A percentile compares a stretch with the other conserved stretches of the same genome.
Conservation (phyloP, 2,888 invertebrate genomes). For the Chrysomela aeneicollis region DNA sequence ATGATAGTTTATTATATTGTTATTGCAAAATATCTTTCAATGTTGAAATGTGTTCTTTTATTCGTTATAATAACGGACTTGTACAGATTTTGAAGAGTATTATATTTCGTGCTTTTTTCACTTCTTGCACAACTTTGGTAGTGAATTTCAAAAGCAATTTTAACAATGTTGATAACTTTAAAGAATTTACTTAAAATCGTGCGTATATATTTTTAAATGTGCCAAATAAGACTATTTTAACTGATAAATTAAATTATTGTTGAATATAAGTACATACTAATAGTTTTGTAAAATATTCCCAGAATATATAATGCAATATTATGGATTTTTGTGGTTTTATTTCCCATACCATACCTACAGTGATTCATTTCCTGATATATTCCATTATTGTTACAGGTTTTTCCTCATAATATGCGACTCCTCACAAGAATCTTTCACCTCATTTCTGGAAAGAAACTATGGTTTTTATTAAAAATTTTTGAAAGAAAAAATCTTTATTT, state of each 20-base stretch:
- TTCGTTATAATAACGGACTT: slow-evolving; percentile 34
- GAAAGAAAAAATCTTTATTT: too few relatives aligned
- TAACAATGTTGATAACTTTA: slow-evolving; percentile 11
- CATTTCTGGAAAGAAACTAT: too few relatives aligned
- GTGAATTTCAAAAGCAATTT: not conserved
- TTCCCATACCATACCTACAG: too few relatives aligned
- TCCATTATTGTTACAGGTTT: too few relatives aligned
- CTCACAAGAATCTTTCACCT: too few relatives aligned
- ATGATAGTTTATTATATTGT: slow-evolving; percentile 28
- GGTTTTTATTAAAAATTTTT: too few relatives aligned
- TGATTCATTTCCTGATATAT: too few relatives aligned
- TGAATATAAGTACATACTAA: slow-evolving; percentile 45
- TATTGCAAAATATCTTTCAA: slow-evolving; percentile 31
- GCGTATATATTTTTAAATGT: slow-evolving; percentile 26
- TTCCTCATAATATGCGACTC: too few relatives aligned
- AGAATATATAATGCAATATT: slow-evolving; percentile 26
- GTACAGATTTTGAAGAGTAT: slow-evolving; percentile 27
- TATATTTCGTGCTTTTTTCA: slow-evolving; percentile 20
- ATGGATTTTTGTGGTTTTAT: not conserved
- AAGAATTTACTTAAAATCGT: slow-evolving; percentile 28
- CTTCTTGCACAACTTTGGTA: slow-evolving; percentile 33
- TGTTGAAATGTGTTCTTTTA: slow-evolving; percentile 36
- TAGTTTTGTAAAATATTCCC: slow-evolving; percentile 47
- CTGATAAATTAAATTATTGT: slow-evolving; percentile 49
- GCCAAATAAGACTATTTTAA: slow-evolving; percentile 41